phyloP scores from a whole-genome alignment of 1,140 invertebrate genomes.

The Procambarus clarkii region DNA sequence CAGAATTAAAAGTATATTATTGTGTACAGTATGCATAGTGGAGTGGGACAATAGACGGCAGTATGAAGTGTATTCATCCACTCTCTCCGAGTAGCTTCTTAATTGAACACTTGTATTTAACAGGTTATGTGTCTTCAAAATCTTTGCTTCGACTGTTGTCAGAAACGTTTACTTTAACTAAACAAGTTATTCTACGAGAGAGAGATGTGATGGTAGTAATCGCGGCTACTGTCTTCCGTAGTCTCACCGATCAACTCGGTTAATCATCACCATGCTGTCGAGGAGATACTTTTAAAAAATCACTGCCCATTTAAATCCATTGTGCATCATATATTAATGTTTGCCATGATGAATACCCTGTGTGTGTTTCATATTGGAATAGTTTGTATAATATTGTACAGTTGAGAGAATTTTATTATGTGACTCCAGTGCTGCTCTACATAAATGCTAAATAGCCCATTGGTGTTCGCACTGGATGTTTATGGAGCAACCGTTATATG shows the following conservation, averaged over 20 bases:
- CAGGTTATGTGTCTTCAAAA: too few relatives aligned
- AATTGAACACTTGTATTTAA: background rate
- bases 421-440: background rate
- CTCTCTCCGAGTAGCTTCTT: background rate
- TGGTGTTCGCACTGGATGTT: background rate
- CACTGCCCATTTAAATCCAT: constrained; percentile 46
- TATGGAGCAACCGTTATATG: background rate
- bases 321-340: constrained; percentile 61
- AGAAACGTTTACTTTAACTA: too few relatives aligned
- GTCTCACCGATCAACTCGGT: constrained; percentile 29
- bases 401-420: constrained; percentile 23
- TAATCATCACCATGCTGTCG: constrained; percentile 15
- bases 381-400: constrained; percentile 69
- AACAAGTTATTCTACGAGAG: background rate
- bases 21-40: background rate
- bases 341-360: constrained; percentile 65
- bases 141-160: too few relatives aligned
- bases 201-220: background rate
- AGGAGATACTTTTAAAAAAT: constrained; percentile 39
- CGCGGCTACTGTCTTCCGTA: constrained; percentile 5
- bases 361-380: constrained; percentile 70
- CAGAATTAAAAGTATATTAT: background rate
- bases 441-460: background rate
- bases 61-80: background rate
- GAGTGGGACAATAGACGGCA: background rate